Base-by-base conservation (phyloP, 1,140 invertebrate genomes). In the Macrobrachium nipponense region DNA sequence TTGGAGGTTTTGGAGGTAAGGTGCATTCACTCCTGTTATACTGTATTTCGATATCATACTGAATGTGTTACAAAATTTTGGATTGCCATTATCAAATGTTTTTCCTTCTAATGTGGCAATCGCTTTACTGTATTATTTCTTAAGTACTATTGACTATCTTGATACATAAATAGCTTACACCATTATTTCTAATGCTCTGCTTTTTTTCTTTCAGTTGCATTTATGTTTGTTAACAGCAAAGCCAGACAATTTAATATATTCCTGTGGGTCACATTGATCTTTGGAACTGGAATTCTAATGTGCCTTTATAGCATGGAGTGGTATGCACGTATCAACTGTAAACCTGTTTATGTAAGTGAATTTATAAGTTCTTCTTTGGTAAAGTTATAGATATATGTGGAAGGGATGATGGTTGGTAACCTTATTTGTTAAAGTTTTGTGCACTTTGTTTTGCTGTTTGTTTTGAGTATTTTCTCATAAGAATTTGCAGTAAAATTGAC, bases 291-390 rank as follows among this genome's bases (percentile, higher is more conserved):
- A 18, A 88, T 96, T 11, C 90, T 96, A 10, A 93, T 96, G 89
- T 95, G 94, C 89, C 90, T 96, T 0, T 98, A 98, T 90, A 92
- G 94, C 51, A 95, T 97, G 92, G 97, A 98, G 91, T 96, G 94
- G 91, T 97, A 95, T 91, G 96, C 96, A 0, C 93, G 96, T 73
- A 91, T 92, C 59, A 97, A 98, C 90, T 97, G 96, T 91, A 94
- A 94, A 2, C 90, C 81, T 36, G 44, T 87, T 64, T 85, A 87
- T 66, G 89, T 89, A 79, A 89, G 89, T 89, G 12, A 27, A 68
- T 8, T 7, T 70, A 18, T 58, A 11, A 3, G 5, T 43, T 51
- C 43, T 15, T n/a, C n/a, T n/a, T n/a, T n/a, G n/a, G n/a, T n/a
- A n/a, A 18, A 18, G 10, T 6, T 0, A 17, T 80, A 27, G n/a